Conservation (phyloP, 53 echinoderm and acorn worm genomes). For the Temnopleurus reevesii region DNA sequence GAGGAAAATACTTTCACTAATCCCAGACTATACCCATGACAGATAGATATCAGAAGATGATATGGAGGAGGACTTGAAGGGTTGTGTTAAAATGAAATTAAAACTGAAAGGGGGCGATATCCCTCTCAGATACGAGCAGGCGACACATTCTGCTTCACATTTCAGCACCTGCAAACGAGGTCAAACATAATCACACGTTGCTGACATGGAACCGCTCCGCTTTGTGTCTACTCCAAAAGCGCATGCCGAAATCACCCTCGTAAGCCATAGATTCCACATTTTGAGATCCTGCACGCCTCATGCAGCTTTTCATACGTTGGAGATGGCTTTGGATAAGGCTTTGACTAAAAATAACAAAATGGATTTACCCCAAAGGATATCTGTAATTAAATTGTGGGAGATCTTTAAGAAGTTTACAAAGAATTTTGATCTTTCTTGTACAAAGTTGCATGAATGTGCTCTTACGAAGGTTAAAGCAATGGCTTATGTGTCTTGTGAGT, state of each 20-base stretch:
- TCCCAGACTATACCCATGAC: background rate
- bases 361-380: slow-evolving; percentile 7
- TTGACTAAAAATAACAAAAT: slow-evolving; percentile 32
- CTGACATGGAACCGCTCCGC: background rate
- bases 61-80: background rate
- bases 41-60: background rate
- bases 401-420: background rate
- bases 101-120: background rate
- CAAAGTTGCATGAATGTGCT: slow-evolving; percentile 12
- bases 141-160: background rate
- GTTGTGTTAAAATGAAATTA: background rate
- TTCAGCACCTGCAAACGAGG: slow-evolving; percentile 15
- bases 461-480: background rate
- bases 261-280: background rate
- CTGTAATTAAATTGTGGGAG: background rate
- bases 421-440: background rate
- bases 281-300: background rate
- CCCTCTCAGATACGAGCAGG: background rate
- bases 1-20: background rate
- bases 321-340: slow-evolving; percentile 16
- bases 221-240: background rate
- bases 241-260: background rate
- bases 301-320: background rate
- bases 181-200: slow-evolving; percentile 5
- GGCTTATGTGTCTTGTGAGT: background rate